Percentiles rank a stretch among this genome's conserved stretches.
Evolutionary conservation across 2,113 vertebrate species (phyloP).

Genomic region (Pluvialis apricaria): DNA sequence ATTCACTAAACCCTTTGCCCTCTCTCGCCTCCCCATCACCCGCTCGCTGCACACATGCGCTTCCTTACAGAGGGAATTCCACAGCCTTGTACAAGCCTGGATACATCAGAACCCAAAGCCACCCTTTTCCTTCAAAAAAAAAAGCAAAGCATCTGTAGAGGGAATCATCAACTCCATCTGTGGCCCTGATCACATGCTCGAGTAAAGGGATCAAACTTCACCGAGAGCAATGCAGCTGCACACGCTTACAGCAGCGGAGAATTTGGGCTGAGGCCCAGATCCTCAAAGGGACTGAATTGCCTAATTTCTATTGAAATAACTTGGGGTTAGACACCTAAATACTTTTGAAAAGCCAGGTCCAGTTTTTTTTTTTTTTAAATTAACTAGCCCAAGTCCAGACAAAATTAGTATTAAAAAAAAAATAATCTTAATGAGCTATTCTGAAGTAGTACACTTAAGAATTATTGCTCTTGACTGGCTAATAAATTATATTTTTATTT

Average conservation of each 20-base stretch:
- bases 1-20: background rate
- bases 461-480: conserved; percentile 56
- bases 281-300: background rate
- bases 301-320: background rate
- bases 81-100: rapidly evolving
- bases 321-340: background rate
- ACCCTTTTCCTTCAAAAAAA: background rate
- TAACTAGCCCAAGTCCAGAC: background rate
- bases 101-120: background rate
- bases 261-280: conserved; percentile 3
- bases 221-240: background rate
- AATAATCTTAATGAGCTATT: conserved; percentile 18
- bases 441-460: background rate
- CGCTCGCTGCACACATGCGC: rapidly evolving
- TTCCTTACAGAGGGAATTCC: background rate
- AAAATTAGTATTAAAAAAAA: conserved; percentile 27
- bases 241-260: background rate
- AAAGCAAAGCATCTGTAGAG: background rate
- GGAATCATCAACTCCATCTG: background rate
- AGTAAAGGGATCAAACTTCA: rapidly evolving
- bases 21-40: background rate
- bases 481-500: conserved; percentile 62
- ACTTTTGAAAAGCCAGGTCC: background rate
- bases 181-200: rapidly evolving
- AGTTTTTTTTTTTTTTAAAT: background rate